A percentile compares a stretch with the other conserved stretches of the same genome.
Evolutionary conservation across 2,888 invertebrate genomes (phyloP).

Genomic region (Protonemura montana): DNA sequence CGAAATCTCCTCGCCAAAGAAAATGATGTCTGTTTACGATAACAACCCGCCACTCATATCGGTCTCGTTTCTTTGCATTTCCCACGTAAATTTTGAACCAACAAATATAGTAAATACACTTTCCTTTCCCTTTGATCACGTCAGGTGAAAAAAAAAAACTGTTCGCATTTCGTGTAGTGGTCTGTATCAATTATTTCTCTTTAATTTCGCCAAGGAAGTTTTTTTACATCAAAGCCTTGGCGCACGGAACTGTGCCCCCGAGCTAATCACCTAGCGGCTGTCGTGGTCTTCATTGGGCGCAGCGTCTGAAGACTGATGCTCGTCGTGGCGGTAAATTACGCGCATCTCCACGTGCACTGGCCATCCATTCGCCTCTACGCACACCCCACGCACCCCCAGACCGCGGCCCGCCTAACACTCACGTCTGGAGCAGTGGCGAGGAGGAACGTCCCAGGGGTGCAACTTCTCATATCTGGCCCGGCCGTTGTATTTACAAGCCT

Average conservation of each 20-base stretch:
- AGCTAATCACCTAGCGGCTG: background rate
- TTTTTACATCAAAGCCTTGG: background rate
- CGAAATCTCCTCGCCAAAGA: background rate
- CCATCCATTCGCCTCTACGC: background rate
- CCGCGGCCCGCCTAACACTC: no score
- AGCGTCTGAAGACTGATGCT: background rate
- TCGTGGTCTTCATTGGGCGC: background rate
- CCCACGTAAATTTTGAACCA: background rate
- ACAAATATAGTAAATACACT: background rate
- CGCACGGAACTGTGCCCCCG: background rate
- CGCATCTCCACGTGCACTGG: background rate
- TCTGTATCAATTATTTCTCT: constrained; percentile 3
- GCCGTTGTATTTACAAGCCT: no score
- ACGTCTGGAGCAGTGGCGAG: background rate
- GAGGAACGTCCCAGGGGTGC: background rate
- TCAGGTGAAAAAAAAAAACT: background rate
- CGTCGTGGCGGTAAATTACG: background rate
- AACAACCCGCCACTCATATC: background rate
- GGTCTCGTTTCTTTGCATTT: background rate
- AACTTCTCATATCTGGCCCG: background rate
- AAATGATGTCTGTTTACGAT: background rate
- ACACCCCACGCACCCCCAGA: background rate
- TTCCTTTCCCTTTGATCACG: background rate
- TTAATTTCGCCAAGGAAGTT: constrained; percentile 5
- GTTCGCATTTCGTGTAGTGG: background rate